Evolutionary conservation across 2,888 invertebrate species (phyloP).

Genomic region (Hydropsyche betteni): DNA sequence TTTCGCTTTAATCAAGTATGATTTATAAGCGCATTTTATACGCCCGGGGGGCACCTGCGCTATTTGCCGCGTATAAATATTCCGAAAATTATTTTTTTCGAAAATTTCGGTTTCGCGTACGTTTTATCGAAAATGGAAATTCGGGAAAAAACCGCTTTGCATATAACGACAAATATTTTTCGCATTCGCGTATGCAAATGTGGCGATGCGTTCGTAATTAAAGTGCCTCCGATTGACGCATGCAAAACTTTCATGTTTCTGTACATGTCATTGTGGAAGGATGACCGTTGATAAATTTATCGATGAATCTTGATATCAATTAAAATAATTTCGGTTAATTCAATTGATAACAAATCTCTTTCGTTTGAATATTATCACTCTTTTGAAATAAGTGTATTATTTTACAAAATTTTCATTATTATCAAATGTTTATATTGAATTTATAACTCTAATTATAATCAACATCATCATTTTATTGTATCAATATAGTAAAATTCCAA

Average conservation of each 20-base stretch:
- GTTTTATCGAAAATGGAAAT: not conserved
- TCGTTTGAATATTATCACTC: no score
- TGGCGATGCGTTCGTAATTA: not conserved
- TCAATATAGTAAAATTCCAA: not conserved
- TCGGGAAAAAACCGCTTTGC: not conserved
- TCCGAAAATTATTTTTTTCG: slow-evolving; percentile 2
- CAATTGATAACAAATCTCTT: no score
- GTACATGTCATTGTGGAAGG: no score
- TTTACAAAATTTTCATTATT: no score
- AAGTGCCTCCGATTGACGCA: no score
- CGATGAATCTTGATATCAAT: no score
- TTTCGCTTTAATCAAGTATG: slow-evolving; percentile 48
- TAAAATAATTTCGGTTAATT: no score
- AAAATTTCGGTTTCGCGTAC: not conserved
- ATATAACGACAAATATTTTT: not conserved
- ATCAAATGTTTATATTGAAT: no score
- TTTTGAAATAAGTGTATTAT: no score
- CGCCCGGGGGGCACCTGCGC: slow-evolving; percentile 40
- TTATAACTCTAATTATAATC: no score
- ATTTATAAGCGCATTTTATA: slow-evolving; percentile 42
- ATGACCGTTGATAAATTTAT: no score
- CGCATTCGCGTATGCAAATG: not conserved
- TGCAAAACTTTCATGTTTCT: no score
- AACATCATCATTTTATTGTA: not conserved
- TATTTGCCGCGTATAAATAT: slow-evolving; percentile 34